Conservation (phyloP, 2,888 invertebrate species). For the Eledone cirrhosa region DNA sequence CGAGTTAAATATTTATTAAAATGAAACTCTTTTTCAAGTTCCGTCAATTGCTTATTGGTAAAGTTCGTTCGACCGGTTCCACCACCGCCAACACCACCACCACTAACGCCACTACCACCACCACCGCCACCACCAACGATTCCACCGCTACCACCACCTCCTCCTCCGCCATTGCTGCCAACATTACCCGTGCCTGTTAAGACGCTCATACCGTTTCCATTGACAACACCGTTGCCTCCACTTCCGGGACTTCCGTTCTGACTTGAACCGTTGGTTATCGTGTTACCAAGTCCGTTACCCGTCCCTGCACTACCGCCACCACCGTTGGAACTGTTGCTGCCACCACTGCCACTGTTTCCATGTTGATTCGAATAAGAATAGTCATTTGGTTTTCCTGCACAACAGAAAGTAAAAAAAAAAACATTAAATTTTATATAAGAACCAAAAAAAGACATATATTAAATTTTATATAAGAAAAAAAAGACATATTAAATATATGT, state of each 20-base stretch:
- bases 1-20: constrained; percentile 98
- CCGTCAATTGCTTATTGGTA: constrained; percentile 98
- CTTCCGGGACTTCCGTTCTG: constrained; percentile 11
- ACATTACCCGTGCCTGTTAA: too few relatives aligned
- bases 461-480: background rate
- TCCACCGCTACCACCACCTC: too few relatives aligned
- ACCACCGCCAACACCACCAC: constrained; percentile 50
- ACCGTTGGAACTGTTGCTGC: background rate
- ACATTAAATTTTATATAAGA: background rate
- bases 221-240: too few relatives aligned
- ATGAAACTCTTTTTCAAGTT: constrained; percentile 98
- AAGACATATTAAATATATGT: background rate
- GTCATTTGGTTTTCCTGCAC: constrained; percentile 1
- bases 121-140: too few relatives aligned
- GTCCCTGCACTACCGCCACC: background rate
- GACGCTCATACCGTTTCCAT: too few relatives aligned
- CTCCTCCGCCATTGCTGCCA: too few relatives aligned
- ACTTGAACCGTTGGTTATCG: background rate
- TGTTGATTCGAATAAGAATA: constrained; percentile 20
- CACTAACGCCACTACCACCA: background rate
- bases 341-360: constrained; percentile 9
- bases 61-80: constrained; percentile 90
- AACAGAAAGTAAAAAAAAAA: background rate
- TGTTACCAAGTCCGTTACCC: background rate
- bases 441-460: background rate